phyloP scores from a whole-genome alignment of 2,888 invertebrate genomes.

The Ypsolopha scabrella region DNA sequence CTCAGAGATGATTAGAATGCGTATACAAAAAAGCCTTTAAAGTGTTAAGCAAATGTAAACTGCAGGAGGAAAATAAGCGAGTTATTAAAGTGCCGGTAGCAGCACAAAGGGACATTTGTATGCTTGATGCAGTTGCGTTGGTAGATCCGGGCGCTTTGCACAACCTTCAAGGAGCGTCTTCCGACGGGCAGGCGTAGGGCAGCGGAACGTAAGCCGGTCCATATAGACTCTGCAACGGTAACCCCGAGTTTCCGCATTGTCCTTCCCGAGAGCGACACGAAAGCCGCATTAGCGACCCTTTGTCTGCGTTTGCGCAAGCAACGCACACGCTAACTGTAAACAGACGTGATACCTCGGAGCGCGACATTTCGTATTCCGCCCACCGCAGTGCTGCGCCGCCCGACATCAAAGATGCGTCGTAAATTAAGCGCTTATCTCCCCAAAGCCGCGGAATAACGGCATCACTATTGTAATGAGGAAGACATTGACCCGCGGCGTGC shows the following conservation, averaged over 20 bases:
- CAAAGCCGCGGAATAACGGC: constrained; percentile 18
- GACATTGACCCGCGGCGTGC: constrained; percentile 17
- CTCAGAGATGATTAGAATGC: constrained; percentile 21
- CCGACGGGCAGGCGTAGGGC: constrained; percentile 6
- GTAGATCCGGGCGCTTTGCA: neutral
- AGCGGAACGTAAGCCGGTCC: too few relatives aligned
- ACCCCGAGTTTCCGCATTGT: constrained; percentile 28
- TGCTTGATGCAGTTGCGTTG: neutral
- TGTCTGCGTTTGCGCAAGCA: constrained; percentile 18
- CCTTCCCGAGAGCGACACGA: constrained; percentile 20
- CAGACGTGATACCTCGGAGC: constrained; percentile 15
- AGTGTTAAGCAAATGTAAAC: neutral
- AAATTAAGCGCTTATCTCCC: constrained; percentile 29
- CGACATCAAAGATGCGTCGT: constrained; percentile 29
- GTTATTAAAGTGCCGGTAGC: constrained; percentile 10
- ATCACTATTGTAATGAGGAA: constrained; percentile 11
- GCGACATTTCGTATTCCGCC: constrained; percentile 30
- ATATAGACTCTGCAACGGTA: constrained; percentile 15
- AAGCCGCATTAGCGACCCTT: constrained; percentile 32
- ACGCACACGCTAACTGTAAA: constrained; percentile 21
- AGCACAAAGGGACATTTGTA: constrained; percentile 2
- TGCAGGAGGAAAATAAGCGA: neutral
- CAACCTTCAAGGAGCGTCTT: constrained; percentile 8
- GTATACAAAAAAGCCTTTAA: constrained; percentile 20
- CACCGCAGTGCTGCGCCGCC: constrained; percentile 18